Conservation (phyloP, 2,113 vertebrate genomes). For the Tylochromis polylepis region DNA sequence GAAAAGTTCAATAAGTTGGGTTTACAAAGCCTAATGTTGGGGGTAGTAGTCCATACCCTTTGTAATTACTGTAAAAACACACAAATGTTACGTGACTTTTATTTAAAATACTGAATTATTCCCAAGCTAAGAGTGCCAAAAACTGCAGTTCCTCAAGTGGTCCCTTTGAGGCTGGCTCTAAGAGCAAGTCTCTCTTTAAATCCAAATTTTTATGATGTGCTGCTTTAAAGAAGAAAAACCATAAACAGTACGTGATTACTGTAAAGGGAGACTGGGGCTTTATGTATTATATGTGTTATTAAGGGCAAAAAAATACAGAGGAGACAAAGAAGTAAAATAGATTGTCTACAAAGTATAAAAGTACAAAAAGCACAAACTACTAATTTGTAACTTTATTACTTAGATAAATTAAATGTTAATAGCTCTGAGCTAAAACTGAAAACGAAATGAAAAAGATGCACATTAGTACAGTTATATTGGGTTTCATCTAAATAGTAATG, state of each 20-base stretch:
- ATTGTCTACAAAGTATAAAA: neutral
- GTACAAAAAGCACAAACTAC: neutral
- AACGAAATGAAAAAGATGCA: neutral
- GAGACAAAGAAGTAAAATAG: neutral
- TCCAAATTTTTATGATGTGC: no score
- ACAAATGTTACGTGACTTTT: neutral
- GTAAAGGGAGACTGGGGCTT: neutral
- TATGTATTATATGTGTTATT: neutral
- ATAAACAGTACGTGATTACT: no score
- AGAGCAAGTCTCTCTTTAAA: no score
- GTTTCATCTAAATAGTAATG: neutral
- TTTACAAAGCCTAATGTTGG: accelerated
- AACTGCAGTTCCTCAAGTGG: neutral
- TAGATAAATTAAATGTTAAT: neutral
- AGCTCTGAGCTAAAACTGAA: neutral
- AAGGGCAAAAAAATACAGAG: neutral
- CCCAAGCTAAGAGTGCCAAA: neutral
- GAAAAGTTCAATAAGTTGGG: neutral
- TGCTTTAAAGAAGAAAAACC: no score
- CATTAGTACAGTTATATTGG: neutral
- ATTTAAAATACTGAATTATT: neutral
- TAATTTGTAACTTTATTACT: neutral
- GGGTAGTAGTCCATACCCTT: neutral
- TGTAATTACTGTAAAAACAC: neutral
- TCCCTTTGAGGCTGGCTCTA: neutral